Percentiles rank a stretch among this genome's conserved stretches.
Evolutionary conservation across 2,888 invertebrate genomes (phyloP).

Genomic region (Rhagonycha fulva): DNA sequence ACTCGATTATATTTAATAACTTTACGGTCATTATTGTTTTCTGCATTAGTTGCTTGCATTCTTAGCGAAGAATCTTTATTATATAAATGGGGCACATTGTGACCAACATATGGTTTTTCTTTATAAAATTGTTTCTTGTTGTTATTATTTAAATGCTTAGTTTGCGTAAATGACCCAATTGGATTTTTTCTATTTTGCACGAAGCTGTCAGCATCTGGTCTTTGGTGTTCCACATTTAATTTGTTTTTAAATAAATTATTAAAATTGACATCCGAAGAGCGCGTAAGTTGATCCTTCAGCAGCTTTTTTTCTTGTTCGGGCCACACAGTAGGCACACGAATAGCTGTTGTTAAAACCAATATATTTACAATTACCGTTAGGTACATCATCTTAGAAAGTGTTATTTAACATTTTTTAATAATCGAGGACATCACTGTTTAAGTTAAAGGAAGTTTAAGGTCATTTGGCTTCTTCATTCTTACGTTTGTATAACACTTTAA

Average conservation of each 20-base stretch:
- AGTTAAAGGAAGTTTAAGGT: slow-evolving; percentile 14
- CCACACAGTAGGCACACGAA: slow-evolving; percentile 35
- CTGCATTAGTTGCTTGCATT: background rate
- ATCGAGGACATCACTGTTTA: slow-evolving; percentile 15
- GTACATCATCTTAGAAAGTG: slow-evolving; percentile 38
- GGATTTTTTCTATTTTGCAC: background rate
- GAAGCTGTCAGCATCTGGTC: slow-evolving; percentile 4
- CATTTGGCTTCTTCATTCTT: slow-evolving; percentile 4
- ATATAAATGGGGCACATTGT: background rate
- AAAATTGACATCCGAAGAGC: background rate
- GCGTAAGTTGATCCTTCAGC: background rate
- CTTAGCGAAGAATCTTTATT: background rate
- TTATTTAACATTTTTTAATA: slow-evolving; percentile 26
- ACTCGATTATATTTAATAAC: background rate
- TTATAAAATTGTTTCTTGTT: background rate
- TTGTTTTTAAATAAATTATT: background rate
- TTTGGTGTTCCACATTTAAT: slow-evolving; percentile 9
- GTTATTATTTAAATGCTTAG: background rate
- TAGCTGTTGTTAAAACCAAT: slow-evolving; percentile 30
- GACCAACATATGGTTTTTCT: slow-evolving; percentile 1
- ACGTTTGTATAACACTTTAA: background rate
- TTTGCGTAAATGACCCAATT: slow-evolving; percentile 3
- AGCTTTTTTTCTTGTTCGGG: slow-evolving; percentile 10
- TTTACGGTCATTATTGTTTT: slow-evolving; percentile 3
- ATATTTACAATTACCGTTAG: slow-evolving; percentile 29